Base-by-base conservation (phyloP, 2,113 vertebrate species). In the Talpa occidentalis region DNA sequence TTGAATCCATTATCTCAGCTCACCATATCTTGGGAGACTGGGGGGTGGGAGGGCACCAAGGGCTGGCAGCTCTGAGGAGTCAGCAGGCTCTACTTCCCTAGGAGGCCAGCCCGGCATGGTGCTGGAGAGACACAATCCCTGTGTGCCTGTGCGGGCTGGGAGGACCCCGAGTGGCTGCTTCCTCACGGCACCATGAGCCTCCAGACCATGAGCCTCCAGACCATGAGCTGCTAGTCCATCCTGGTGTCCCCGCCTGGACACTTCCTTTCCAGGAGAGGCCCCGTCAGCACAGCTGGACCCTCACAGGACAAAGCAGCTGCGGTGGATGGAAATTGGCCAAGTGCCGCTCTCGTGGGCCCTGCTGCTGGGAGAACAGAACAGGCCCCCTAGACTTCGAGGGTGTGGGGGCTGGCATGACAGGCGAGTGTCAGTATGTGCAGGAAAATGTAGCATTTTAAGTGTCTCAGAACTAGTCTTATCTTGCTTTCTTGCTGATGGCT, bases 1-100 rank as follows among this genome's bases (percentile, higher is more conserved):
- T 89, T 42, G 79, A 86, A 86, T 88, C 78, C 86, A 66, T 89
- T 93, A 47, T 93, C 83, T 91, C 80, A 37, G 79, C 90, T 95
- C 47, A 0, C 62, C 0, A 0, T 70, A 21, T 37, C 49, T 52
- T 69, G 81, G 73, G 74, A 91, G 67, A 56, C 0, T 30, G 79
- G 15, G 69, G 84, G 28, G 52, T 30, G 32, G 69, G 49, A 30
- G 80, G 59, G 8, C 59, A 19, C 8, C 2, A n/a, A 35, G n/a
- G n/a, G 37, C 42, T 66, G 72, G 28, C 47, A 15, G 54, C 77
- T 77, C 37, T 12, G 60, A 66, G 72, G 66, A 79, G 10, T 37
- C 11, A 54, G 54, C 32, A 60, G 30, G 42, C 42, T 35, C n/a
- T 49, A 62, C 32, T 73, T 62, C 24, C 14, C 35, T n/a, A 0